Conservation (phyloP, 2,797 vertebrate genomes). For the Phalanger gymnotis region DNA sequence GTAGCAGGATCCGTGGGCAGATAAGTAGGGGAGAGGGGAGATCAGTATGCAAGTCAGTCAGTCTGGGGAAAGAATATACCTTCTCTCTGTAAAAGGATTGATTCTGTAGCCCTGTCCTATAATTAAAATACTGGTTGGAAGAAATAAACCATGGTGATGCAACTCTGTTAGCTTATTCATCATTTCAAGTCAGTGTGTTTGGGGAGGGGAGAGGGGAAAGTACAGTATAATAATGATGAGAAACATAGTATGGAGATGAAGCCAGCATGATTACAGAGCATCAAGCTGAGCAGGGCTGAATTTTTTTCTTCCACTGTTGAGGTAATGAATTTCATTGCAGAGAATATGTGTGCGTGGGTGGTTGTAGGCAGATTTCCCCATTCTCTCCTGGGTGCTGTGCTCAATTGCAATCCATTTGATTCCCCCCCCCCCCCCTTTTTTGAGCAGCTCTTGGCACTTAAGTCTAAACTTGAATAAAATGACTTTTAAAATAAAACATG, state of each 20-base stretch:
- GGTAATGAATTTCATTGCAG: background rate
- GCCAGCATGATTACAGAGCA: background rate
- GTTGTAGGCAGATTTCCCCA: background rate
- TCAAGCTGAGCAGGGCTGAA: background rate
- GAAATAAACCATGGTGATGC: background rate
- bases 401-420: background rate
- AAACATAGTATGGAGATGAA: background rate
- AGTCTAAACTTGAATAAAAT: background rate
- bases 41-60: background rate
- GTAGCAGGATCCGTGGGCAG: background rate
- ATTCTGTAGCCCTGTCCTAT: background rate
- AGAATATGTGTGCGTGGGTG: background rate
- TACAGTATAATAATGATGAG: too few relatives aligned
- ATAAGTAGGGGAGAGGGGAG: background rate
- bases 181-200: background rate
- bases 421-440: background rate
- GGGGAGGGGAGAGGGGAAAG: background rate
- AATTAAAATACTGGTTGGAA: background rate
- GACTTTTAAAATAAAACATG: background rate
- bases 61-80: background rate
- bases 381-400: accelerated
- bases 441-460: background rate
- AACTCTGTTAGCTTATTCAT: background rate
- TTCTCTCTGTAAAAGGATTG: background rate
- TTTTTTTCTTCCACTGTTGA: background rate